Evolutionary conservation across 2,888 invertebrate genomes (phyloP).

Genomic region (Trypoxylon attenuatum): DNA sequence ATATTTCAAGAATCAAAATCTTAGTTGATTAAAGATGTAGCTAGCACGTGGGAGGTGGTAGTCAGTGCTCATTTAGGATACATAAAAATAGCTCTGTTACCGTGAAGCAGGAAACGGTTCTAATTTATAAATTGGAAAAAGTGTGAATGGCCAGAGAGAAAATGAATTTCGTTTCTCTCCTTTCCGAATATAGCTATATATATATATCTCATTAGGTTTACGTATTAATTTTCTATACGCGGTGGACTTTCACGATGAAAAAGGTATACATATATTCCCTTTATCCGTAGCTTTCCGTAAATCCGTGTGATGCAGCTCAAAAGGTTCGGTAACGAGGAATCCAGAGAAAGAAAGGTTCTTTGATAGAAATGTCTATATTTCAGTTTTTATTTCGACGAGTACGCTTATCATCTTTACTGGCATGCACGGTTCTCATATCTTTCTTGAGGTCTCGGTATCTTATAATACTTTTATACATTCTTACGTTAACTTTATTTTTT

Average conservation of each 20-base stretch:
- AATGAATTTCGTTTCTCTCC: too few species aligned
- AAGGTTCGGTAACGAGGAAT: too few species aligned
- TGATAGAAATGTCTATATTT: not conserved
- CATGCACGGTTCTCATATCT: not conserved
- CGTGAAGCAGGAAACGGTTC: constrained; percentile 53
- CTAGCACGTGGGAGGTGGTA: constrained; percentile 53
- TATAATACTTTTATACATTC: not conserved
- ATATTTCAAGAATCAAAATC: constrained; percentile 60
- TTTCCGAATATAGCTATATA: too few species aligned
- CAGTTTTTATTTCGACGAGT: not conserved
- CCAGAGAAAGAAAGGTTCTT: not conserved
- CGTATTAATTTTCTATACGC: too few species aligned
- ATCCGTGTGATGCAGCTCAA: too few species aligned
- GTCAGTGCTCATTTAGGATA: constrained; percentile 48
- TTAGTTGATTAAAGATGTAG: constrained; percentile 59
- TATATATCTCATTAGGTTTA: too few species aligned
- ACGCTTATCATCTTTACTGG: not conserved
- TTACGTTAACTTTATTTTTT: not conserved
- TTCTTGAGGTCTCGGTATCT: not conserved
- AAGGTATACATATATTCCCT: too few species aligned
- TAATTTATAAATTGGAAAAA: constrained; percentile 59
- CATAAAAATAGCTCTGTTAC: constrained; percentile 65
- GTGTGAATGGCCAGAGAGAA: constrained; percentile 43
- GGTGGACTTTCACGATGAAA: too few species aligned
- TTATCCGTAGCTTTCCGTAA: too few species aligned